Conservation (phyloP, 1,140 invertebrate species). For the Thaumetopoea pityocampa region DNA sequence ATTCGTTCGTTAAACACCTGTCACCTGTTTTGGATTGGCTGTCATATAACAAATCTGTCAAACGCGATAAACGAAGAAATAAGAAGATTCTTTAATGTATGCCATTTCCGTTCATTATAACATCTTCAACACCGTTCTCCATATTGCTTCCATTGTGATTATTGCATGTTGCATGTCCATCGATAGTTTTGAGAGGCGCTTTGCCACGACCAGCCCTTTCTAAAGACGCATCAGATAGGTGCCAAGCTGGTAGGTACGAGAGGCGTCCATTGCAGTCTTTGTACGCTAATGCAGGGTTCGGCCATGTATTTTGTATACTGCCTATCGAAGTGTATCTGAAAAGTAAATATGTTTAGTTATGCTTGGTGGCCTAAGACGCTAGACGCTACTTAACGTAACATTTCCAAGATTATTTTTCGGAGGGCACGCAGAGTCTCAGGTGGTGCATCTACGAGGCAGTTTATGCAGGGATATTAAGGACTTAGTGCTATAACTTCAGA, state of each 20-base stretch:
- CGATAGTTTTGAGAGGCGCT: background rate
- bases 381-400: too few species aligned
- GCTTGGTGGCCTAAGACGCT: too few species aligned
- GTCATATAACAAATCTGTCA: too few species aligned
- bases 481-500: too few species aligned
- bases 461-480: too few species aligned
- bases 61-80: too few species aligned
- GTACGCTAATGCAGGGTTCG: constrained; percentile 84
- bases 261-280: constrained; percentile 65
- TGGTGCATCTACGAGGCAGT: too few species aligned
- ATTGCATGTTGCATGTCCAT: constrained; percentile 9
- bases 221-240: constrained; percentile 79
- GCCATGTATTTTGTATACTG: constrained; percentile 84
- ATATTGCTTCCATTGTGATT: background rate
- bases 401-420: too few species aligned
- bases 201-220: constrained; percentile 82
- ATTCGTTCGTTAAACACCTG: too few species aligned
- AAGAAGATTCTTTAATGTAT: background rate
- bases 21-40: too few species aligned
- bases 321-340: constrained; percentile 91
- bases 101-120: background rate
- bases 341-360: constrained; percentile 11
- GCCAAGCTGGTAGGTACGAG: constrained; percentile 87
- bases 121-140: constrained; percentile 1
- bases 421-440: too few species aligned